Conservation (phyloP, 2,888 invertebrate species). For the Osmoderma eremita region DNA sequence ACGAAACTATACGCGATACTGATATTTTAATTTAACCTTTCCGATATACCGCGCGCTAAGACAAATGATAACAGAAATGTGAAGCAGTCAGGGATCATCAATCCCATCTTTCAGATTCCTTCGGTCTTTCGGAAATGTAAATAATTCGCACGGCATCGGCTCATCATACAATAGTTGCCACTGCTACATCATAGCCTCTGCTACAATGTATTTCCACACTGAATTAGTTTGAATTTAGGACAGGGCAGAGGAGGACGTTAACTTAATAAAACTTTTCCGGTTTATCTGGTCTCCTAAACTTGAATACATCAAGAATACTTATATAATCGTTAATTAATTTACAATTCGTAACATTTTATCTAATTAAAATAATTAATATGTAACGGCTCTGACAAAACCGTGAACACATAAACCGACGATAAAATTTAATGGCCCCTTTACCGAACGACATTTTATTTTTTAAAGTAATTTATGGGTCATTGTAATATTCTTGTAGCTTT, state of each 20-base stretch:
- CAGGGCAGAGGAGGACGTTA: constrained; percentile 1
- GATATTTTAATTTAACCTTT: constrained; percentile 38
- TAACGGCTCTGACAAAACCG: constrained; percentile 35
- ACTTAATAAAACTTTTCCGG: constrained; percentile 26
- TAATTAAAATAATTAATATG: constrained; percentile 40
- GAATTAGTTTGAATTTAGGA: constrained; percentile 33
- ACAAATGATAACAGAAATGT: constrained; percentile 36
- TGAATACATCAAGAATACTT: constrained; percentile 24
- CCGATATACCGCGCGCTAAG: constrained; percentile 10
- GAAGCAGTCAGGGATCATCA: constrained; percentile 15
- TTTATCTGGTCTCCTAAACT: constrained; percentile 16
- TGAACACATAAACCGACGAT: constrained; percentile 42
- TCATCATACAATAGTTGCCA: neutral
- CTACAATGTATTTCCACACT: constrained; percentile 2
- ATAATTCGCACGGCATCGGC: constrained; percentile 19
- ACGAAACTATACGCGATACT: constrained; percentile 36
- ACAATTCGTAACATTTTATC: constrained; percentile 26
- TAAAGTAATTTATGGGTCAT: constrained; percentile 40
- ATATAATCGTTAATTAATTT: constrained; percentile 36
- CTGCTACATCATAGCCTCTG: constrained; percentile 1
- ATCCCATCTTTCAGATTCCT: constrained; percentile 26
- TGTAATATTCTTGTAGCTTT: constrained; percentile 40
- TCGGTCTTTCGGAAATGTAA: constrained; percentile 20
- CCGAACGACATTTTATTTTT: constrained; percentile 42
- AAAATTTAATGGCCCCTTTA: constrained; percentile 41